Conservation (phyloP, 2,888 invertebrate genomes). For the Schrankia costaestrigalis region DNA sequence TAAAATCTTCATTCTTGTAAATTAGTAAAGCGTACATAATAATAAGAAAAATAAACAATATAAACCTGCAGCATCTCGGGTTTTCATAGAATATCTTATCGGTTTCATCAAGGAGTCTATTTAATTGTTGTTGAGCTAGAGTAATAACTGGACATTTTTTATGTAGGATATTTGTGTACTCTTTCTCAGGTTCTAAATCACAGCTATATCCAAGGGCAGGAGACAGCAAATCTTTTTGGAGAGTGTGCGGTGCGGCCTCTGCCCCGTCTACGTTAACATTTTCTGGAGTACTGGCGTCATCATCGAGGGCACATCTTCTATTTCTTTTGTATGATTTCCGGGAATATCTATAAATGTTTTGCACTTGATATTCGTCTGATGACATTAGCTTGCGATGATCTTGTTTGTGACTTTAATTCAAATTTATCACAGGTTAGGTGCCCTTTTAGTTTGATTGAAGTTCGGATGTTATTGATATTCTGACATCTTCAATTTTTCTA, state of each 20-base stretch:
- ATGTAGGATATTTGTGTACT: conserved; percentile 62
- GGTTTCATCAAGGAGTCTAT: conserved; percentile 60
- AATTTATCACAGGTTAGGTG: too few relatives aligned
- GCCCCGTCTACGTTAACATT: conserved; percentile 38
- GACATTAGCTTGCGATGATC: conserved; percentile 40
- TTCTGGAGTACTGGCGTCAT: conserved; percentile 33
- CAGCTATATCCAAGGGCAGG: conserved; percentile 53
- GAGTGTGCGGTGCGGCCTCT: conserved; percentile 44
- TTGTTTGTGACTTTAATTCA: too few relatives aligned
- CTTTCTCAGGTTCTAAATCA: conserved; percentile 53
- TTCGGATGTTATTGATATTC: too few relatives aligned
- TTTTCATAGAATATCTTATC: conserved; percentile 58
- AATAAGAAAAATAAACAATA: too few relatives aligned
- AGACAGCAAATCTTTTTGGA: too few relatives aligned
- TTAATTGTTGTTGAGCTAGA: conserved; percentile 63
- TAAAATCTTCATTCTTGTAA: too few relatives aligned
- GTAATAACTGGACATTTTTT: conserved; percentile 69
- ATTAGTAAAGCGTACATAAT: too few relatives aligned
- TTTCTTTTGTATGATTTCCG: conserved; percentile 62
- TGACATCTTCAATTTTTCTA: too few relatives aligned
- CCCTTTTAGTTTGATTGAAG: too few relatives aligned
- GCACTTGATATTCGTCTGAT: conserved; percentile 59
- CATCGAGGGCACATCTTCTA: conserved; percentile 38
- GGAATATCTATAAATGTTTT: conserved; percentile 60
- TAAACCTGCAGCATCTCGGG: conserved; percentile 58